phyloP scores from a whole-genome alignment of 2,797 vertebrate species.

The Syncerus caffer region DNA sequence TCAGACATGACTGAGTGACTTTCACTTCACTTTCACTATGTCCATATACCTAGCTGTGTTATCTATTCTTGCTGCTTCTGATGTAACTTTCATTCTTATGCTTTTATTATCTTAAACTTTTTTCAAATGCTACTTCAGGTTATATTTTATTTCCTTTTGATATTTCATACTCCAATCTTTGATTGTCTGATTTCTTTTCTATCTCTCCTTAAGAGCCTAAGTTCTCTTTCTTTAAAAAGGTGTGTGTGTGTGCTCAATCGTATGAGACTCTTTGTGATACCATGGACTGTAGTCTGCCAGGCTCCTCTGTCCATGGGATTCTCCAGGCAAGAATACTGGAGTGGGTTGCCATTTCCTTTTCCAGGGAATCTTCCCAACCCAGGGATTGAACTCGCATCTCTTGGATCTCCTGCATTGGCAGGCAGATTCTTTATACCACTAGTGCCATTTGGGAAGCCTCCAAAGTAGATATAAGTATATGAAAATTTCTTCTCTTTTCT shows the following conservation, averaged over 20 bases:
- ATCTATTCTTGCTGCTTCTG: background rate
- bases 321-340: background rate
- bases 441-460: background rate
- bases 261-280: background rate
- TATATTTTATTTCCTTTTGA: background rate
- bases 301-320: background rate
- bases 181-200: background rate
- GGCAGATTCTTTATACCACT: background rate
- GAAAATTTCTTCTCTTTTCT: background rate
- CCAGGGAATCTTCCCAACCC: background rate
- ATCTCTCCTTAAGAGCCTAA: background rate
- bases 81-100: background rate
- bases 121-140: background rate
- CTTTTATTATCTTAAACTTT: conserved; percentile 5
- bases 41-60: background rate
- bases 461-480: background rate
- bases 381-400: background rate
- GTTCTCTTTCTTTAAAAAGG: conserved; percentile 7
- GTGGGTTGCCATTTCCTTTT: background rate
- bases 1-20: background rate
- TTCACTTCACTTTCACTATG: background rate
- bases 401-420: background rate
- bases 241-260: background rate
- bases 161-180: background rate
- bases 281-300: background rate